phyloP scores from a whole-genome alignment of 2,113 vertebrate genomes.

The Scomber scombrus region DNA sequence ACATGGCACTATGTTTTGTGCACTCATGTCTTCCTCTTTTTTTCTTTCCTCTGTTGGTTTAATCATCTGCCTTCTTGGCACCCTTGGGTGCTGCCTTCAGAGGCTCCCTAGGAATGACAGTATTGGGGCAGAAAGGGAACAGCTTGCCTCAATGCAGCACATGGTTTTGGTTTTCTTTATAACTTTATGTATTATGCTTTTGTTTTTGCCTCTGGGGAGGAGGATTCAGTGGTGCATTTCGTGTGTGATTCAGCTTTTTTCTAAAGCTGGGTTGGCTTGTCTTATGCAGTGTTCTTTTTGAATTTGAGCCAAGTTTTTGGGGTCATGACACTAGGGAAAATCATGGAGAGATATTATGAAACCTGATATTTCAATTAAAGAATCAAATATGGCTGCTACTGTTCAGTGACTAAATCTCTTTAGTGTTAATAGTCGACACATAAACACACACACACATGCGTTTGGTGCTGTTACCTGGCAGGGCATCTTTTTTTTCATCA shows the following conservation, averaged over 20 bases:
- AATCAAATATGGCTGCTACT: conserved; percentile 53
- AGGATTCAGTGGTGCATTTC: conserved; percentile 16
- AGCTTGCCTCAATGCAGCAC: conserved; percentile 37
- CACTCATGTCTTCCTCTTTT: background rate
- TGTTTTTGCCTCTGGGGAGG: conserved; percentile 42
- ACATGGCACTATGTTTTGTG: background rate
- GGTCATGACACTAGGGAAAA: conserved; percentile 49
- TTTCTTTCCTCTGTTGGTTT: background rate
- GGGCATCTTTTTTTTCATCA: conserved; percentile 32
- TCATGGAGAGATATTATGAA: conserved; percentile 42
- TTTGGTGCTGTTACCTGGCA: conserved; percentile 3
- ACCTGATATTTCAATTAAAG: conserved; percentile 61
- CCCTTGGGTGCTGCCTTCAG: conserved; percentile 35
- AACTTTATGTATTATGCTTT: conserved; percentile 36
- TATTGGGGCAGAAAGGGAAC: conserved; percentile 39
- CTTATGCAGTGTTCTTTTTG: conserved; percentile 42
- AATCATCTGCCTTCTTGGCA: conserved; percentile 25
- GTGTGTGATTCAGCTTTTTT: background rate
- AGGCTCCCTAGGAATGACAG: conserved; percentile 34
- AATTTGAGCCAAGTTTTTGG: conserved; percentile 55
- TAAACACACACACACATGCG: background rate
- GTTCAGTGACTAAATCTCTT: conserved; percentile 21
- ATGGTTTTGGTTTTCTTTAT: conserved; percentile 39
- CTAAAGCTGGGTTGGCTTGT: background rate
- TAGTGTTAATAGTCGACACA: conserved; percentile 25